phyloP scores from a whole-genome alignment of 2,888 invertebrate genomes.

The Ophioninae sp. region DNA sequence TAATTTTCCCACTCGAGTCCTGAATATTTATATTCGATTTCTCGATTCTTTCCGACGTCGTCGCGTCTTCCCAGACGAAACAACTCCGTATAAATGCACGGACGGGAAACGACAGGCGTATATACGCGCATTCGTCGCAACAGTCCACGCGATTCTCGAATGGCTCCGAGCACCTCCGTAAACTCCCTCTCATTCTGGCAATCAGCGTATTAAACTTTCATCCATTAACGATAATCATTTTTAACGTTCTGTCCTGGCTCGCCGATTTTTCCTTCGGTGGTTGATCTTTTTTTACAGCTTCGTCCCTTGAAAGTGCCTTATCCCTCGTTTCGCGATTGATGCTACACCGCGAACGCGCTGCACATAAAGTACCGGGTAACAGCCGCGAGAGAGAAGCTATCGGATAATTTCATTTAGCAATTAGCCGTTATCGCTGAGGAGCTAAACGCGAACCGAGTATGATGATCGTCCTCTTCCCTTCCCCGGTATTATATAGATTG shows the following conservation, averaged over 20 bases:
- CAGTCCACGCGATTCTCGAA: not conserved
- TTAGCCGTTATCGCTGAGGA: slow-evolving; percentile 59
- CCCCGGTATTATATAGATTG: slow-evolving; percentile 15
- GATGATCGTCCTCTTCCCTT: slow-evolving; percentile 10
- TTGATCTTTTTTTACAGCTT: not conserved
- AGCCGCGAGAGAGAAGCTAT: slow-evolving; percentile 48
- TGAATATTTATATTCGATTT: not conserved
- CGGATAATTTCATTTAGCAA: slow-evolving; percentile 60
- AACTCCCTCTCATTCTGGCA: slow-evolving; percentile 52
- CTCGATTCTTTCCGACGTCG: not conserved
- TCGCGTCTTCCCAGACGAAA: not conserved
- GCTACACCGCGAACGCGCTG: slow-evolving; percentile 30
- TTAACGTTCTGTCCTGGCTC: slow-evolving; percentile 36
- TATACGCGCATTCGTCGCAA: not conserved
- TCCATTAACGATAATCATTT: slow-evolving; percentile 57
- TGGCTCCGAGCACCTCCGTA: slow-evolving; percentile 30
- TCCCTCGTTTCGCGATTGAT: slow-evolving; percentile 39
- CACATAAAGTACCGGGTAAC: slow-evolving; percentile 33
- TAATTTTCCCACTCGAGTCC: not conserved
- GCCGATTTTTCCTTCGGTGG: slow-evolving; percentile 18
- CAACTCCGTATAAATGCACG: not conserved
- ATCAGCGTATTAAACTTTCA: slow-evolving; percentile 60
- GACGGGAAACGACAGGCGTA: not conserved
- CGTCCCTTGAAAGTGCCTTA: not conserved
- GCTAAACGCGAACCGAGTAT: slow-evolving; percentile 29